Conservation (phyloP, 2,888 invertebrate species). For the Sycophila texana region DNA sequence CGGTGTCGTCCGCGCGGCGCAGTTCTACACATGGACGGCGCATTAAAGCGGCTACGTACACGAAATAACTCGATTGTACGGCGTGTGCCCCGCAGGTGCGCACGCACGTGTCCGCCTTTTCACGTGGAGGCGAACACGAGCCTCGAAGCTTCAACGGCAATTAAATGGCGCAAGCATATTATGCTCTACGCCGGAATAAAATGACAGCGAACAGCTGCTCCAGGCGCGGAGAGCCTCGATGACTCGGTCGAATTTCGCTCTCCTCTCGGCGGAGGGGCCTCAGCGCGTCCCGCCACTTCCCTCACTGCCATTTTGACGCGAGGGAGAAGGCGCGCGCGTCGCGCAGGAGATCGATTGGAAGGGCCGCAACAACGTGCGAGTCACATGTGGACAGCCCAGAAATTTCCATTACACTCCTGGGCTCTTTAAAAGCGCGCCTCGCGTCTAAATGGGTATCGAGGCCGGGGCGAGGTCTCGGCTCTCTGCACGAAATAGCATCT, state of each 20-base stretch:
- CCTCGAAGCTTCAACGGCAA: too few relatives aligned
- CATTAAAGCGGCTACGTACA: too few relatives aligned
- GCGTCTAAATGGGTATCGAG: conserved; percentile 9
- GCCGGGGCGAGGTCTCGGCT: not conserved
- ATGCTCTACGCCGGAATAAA: too few relatives aligned
- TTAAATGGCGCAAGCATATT: too few relatives aligned
- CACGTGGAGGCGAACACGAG: too few relatives aligned
- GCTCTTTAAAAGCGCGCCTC: not conserved
- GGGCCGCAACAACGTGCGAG: conserved; percentile 32
- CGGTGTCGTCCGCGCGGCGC: too few relatives aligned
- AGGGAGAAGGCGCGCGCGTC: not conserved
- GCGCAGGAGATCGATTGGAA: not conserved
- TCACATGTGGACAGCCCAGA: conserved; percentile 41
- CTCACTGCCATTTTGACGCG: not conserved
- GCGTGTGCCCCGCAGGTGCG: too few relatives aligned
- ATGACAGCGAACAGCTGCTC: not conserved
- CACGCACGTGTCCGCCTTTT: too few relatives aligned
- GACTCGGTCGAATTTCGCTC: not conserved
- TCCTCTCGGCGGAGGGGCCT: not conserved
- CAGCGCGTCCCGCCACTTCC: too few relatives aligned
- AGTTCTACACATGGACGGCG: too few relatives aligned
- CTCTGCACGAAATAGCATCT: too few relatives aligned
- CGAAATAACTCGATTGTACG: too few relatives aligned
- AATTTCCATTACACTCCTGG: not conserved
- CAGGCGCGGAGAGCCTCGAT: not conserved